Base-by-base conservation (phyloP, 2,113 vertebrate species). In the human region DNA sequence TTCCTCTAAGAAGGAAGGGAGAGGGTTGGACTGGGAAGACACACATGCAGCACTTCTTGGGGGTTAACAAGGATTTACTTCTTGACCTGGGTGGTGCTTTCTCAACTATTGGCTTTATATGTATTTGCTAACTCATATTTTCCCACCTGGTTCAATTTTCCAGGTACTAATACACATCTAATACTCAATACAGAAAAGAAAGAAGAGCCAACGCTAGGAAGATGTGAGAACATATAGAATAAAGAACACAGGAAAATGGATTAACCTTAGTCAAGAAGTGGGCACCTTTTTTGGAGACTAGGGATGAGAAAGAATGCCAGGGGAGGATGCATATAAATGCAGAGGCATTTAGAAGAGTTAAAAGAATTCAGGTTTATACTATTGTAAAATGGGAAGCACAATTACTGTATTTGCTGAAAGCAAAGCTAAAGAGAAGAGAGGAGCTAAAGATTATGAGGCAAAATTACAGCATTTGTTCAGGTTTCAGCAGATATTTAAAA, bases 401-500 rank as follows among this genome's bases (percentile, higher is more conserved):
- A 16, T 70, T 64, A 90, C 13, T 76, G 43, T 76, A 76, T 78
- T 87, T 76, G 48, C 64, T 94, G 40, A 92, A 94, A 57, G 32
- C 45, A 55, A 85, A 92, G 32, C 73, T 81, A 55, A 92, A 85
- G 68, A 66, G 27, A 48, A 59, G 59, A 66, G n/a, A 55, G 43
- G 32, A 20, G 25, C 10, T 48, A 35, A 25, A 27, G 5, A 57
- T 7, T 78, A 20, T 94, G 72, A 52, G 61, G 10, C 43, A 72
- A 32, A 72, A 87, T 64, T 83, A 38, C 0, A 75, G 5, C n/a
- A 35, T 95, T 82, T 81, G n/a, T 96, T 89, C 57, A 32, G n/a
- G 35, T 66, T 86, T 92, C 4, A 27, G n/a, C 59, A 94, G 12
- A 66, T 93, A 93, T 18, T 94, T 79, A 87, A 96, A 78, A 64